phyloP scores from a whole-genome alignment of 2,113 vertebrate genomes.

The Falco punctatus region DNA sequence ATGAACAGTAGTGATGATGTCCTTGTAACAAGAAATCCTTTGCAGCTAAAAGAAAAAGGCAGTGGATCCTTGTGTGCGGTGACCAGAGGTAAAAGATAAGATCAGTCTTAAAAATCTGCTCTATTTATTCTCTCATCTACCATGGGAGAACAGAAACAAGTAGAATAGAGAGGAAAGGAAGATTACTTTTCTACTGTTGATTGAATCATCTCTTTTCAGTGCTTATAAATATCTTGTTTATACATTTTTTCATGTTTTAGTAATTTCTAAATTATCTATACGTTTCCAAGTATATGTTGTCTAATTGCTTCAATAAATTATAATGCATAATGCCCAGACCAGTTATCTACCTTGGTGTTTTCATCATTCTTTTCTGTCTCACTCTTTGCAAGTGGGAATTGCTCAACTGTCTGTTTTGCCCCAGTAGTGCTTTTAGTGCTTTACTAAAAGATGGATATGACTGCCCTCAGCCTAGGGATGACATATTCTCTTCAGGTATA shows the following conservation, averaged over 20 bases:
- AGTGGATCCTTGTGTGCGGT: not conserved
- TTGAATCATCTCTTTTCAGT: not conserved
- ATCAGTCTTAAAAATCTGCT: not conserved
- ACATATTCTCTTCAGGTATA: not conserved
- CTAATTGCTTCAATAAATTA: not conserved
- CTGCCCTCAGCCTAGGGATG: not conserved
- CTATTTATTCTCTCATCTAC: not conserved
- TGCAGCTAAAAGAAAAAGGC: not conserved
- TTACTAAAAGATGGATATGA: not conserved
- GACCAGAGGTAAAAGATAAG: not conserved
- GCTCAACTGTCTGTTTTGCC: not conserved
- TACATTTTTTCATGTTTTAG: not conserved
- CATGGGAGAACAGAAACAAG: not conserved
- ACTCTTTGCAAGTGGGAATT: not conserved
- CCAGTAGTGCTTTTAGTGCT: not conserved
- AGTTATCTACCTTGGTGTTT: not conserved
- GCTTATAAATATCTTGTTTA: not conserved
- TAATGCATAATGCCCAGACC: not conserved
- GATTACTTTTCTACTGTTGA: not conserved
- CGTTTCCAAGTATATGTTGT: not conserved
- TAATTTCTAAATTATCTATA: not conserved
- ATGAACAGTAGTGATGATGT: not conserved
- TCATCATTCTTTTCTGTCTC: not conserved
- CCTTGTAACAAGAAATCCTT: not conserved
- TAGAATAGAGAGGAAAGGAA: not conserved